Evolutionary conservation across 2,797 vertebrate genomes (phyloP).

Genomic region (Pseudocheirus occidentalis): DNA sequence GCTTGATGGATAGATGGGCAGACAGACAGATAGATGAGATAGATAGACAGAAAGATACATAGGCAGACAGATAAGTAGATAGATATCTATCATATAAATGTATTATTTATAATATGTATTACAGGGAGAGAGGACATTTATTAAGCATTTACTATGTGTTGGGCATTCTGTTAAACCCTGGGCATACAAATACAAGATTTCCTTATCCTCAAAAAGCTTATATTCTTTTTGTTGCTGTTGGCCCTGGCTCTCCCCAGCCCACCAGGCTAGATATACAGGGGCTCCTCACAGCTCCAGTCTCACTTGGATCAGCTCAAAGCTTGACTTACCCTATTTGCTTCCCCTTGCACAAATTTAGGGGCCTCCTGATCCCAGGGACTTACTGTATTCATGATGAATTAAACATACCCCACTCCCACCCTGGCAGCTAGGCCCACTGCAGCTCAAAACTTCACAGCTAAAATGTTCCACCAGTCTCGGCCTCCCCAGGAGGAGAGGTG

Average conservation of each 20-base stretch:
- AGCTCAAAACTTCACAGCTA: not conserved
- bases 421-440: not conserved
- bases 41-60: not conserved
- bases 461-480: not conserved
- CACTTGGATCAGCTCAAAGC: not conserved
- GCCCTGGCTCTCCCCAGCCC: not conserved
- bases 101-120: not conserved
- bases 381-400: not conserved
- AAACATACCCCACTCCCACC: not conserved
- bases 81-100: too few relatives aligned
- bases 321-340: not conserved
- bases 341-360: not conserved
- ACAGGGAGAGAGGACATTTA: not conserved
- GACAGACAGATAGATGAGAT: not conserved
- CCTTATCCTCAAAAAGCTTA: not conserved
- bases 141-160: not conserved
- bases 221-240: not conserved
- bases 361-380: not conserved
- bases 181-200: not conserved
- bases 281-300: not conserved
- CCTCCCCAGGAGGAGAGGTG: not conserved
- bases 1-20: not conserved
- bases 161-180: not conserved
- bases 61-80: not conserved
- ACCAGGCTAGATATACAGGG: not conserved